Conservation (phyloP, 2,113 vertebrate genomes). For the Perca fluviatilis region DNA sequence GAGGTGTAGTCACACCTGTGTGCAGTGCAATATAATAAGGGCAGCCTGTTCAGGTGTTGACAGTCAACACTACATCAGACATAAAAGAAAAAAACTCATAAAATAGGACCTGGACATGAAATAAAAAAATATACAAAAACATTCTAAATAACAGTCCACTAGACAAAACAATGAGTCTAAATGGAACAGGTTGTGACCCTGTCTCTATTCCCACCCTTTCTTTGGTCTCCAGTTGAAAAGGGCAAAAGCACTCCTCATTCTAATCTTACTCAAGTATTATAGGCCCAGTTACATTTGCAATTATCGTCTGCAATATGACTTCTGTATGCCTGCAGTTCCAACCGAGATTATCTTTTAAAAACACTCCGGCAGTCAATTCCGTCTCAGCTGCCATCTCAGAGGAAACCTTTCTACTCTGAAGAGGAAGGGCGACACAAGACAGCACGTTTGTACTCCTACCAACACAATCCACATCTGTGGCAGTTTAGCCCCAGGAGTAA, state of each 20-base stretch:
- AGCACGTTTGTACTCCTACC: constrained; percentile 50
- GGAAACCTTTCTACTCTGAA: constrained; percentile 39
- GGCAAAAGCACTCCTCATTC: neutral
- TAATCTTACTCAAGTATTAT: constrained; percentile 9
- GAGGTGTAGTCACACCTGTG: constrained; percentile 30
- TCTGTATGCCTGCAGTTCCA: constrained; percentile 17
- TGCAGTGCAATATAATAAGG: constrained; percentile 37
- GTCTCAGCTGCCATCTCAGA: constrained; percentile 42
- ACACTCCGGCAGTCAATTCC: constrained; percentile 30
- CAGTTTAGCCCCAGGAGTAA: constrained; percentile 69
- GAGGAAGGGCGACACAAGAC: constrained; percentile 35
- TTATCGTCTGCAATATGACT: constrained; percentile 33
- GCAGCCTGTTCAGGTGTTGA: neutral
- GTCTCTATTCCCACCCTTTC: neutral
- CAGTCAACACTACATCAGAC: constrained; percentile 22
- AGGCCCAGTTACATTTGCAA: constrained; percentile 11
- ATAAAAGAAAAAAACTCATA: constrained; percentile 18
- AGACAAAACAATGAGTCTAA: neutral
- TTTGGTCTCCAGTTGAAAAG: neutral
- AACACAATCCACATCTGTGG: constrained; percentile 71
- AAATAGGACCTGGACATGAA: constrained; percentile 35
- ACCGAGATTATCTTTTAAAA: neutral
- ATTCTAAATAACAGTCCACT: constrained; percentile 11
- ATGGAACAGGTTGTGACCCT: constrained; percentile 5
- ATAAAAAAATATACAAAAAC: neutral